phyloP scores from a whole-genome alignment of 2,888 invertebrate genomes.

The Calliopum simillimum region DNA sequence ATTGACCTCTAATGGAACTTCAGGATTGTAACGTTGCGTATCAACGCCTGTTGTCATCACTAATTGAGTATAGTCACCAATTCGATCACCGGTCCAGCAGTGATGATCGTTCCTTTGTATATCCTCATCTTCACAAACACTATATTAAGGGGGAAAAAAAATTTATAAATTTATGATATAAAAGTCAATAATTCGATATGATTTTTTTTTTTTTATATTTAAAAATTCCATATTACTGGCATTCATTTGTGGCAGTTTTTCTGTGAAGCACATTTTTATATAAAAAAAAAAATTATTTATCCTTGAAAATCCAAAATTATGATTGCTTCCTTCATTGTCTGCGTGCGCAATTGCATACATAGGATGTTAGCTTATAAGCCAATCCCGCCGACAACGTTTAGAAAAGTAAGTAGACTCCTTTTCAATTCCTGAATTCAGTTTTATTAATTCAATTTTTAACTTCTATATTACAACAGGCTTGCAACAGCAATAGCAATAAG shows the following conservation, averaged over 20 bases:
- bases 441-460: too few relatives aligned
- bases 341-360: slow-evolving; percentile 33
- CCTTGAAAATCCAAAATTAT: slow-evolving; percentile 38
- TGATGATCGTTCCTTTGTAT: slow-evolving; percentile 62
- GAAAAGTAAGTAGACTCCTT: too few relatives aligned
- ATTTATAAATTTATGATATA: background rate
- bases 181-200: background rate
- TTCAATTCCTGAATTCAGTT: too few relatives aligned
- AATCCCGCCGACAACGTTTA: background rate
- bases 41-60: slow-evolving; percentile 62
- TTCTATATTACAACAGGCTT: too few relatives aligned
- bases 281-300: background rate
- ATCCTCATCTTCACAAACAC: slow-evolving; percentile 65
- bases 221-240: background rate
- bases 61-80: slow-evolving; percentile 65
- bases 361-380: slow-evolving; percentile 30
- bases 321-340: slow-evolving; percentile 38
- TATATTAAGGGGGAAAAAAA: slow-evolving; percentile 41
- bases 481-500: too few relatives aligned
- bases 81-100: slow-evolving; percentile 67
- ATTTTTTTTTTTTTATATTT: background rate
- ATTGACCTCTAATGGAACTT: slow-evolving; percentile 63
- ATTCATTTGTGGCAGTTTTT: background rate
- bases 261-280: background rate
- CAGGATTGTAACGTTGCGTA: slow-evolving; percentile 67